Evolutionary conservation across 2,888 invertebrate species (phyloP).

Genomic region (Micropterix aruncella): DNA sequence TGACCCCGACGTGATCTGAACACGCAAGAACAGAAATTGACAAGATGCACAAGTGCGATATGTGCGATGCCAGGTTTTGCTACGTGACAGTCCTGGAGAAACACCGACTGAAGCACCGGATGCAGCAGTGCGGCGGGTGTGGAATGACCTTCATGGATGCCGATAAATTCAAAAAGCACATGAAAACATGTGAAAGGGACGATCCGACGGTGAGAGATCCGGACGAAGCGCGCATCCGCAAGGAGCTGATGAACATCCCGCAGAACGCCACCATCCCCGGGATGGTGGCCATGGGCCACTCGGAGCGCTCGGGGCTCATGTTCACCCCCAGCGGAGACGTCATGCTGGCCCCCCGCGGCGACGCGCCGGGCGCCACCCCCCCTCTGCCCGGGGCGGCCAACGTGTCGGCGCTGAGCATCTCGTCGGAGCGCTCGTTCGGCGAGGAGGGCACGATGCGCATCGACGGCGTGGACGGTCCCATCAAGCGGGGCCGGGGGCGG

Average conservation of each 20-base stretch:
- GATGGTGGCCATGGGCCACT: constrained; percentile 35
- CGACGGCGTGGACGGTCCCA: constrained; percentile 22
- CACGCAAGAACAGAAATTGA: constrained; percentile 3
- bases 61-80: constrained; percentile 29
- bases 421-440: neutral
- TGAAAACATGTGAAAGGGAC: constrained; percentile 43
- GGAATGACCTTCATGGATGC: constrained; percentile 57
- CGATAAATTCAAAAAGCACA: constrained; percentile 57
- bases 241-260: constrained; percentile 28
- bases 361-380: neutral
- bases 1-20: too few species aligned
- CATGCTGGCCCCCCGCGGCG: constrained; percentile 27
- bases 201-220: constrained; percentile 35
- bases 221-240: constrained; percentile 18
- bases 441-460: constrained; percentile 16
- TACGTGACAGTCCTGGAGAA: constrained; percentile 54
- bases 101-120: constrained; percentile 54
- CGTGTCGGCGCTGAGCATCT: neutral
- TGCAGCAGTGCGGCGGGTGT: constrained; percentile 53
- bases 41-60: constrained; percentile 10
- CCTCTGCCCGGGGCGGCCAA: neutral
- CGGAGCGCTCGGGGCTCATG: constrained; percentile 20
- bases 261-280: constrained; percentile 26
- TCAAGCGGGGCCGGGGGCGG: constrained; percentile 33
- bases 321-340: constrained; percentile 29